Base-by-base conservation (phyloP, 1,140 invertebrate genomes). In the Ctenoplectra terminalis region DNA sequence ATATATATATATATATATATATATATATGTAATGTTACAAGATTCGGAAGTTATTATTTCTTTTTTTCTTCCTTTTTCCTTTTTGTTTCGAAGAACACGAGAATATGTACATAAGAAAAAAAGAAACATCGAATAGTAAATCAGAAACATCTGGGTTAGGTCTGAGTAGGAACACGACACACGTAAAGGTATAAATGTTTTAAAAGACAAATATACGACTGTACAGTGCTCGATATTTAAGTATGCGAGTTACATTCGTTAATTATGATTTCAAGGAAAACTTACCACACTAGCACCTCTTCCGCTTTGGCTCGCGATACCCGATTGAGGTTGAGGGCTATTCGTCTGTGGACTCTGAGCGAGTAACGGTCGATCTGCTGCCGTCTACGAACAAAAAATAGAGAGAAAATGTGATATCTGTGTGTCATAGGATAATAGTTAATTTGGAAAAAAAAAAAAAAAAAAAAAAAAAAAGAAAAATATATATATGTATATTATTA, bases 231-330 rank as follows among this genome's bases (percentile, higher is more conserved):
- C 52, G 52, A 48, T 64, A 43, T 54, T 67, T 46, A 76, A 52
- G 9, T 63, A 67, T 58, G 43, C 73, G 61, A 76, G 34, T 66
- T 50, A 61, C 3, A 6, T 17, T 23, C 40, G 1, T 9, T 46
- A 54, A 20, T 52, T 15, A 37, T 17, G 48, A n/a, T 52, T 15
- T 7, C 7, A 13, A 17, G 1, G 0, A 29, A 75, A 52, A 87
- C 97, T 96, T 94, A 98, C 98, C 95, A 98, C 97, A 89, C 96
- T 97, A 72, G 97, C 96, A 77, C 97, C 97, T 78, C 98, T 95
- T 74, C 98, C 98, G 43, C 97, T 98, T 91, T 98, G 97, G 76
- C 96, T 95, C n/a, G 96, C 96, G 83, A 96, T 92, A n/a, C 93
- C 94, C 34, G 92, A 92, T 34, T 94, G 94, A 31, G 96, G 94